Evolutionary conservation across 2,888 invertebrate genomes (phyloP).

Genomic region (Tipula helvola): DNA sequence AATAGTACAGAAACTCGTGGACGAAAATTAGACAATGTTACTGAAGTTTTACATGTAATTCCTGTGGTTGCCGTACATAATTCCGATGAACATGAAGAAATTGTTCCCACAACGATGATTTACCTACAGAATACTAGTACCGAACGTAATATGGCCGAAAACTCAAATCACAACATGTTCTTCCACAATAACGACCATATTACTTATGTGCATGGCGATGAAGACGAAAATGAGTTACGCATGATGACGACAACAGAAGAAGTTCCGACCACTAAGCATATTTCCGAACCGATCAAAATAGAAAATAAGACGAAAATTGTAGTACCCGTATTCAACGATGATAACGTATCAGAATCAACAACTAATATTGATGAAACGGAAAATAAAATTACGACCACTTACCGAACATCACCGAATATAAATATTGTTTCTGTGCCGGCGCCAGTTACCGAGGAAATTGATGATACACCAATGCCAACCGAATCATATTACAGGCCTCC

Average conservation of each 20-base stretch:
- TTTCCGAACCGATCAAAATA: not conserved
- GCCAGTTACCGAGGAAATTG: constrained; percentile 19
- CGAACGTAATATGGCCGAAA: not conserved
- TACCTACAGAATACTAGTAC: not conserved
- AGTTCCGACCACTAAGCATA: not conserved
- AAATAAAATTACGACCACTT: not conserved
- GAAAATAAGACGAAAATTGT: not conserved
- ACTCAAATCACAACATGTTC: not conserved
- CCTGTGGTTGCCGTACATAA: not conserved
- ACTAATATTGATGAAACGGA: not conserved
- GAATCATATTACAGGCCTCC: constrained; percentile 18
- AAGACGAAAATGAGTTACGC: not conserved
- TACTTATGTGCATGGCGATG: not conserved
- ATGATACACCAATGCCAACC: constrained; percentile 19
- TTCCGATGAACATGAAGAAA: not conserved
- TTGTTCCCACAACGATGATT: not conserved
- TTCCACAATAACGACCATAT: not conserved
- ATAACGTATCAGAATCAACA: not conserved
- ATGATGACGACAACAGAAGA: not conserved
- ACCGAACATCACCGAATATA: not conserved
- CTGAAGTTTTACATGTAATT: not conserved
- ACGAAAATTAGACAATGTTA: not conserved
- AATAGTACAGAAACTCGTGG: not conserved
- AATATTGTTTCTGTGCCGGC: constrained; percentile 14
- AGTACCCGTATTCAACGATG: not conserved